These are phyloP conservation scores for Azemiops feae DNA, from an alignment of 2,113 vertebrate genomes.

Conservation along the genomic window DNA sequence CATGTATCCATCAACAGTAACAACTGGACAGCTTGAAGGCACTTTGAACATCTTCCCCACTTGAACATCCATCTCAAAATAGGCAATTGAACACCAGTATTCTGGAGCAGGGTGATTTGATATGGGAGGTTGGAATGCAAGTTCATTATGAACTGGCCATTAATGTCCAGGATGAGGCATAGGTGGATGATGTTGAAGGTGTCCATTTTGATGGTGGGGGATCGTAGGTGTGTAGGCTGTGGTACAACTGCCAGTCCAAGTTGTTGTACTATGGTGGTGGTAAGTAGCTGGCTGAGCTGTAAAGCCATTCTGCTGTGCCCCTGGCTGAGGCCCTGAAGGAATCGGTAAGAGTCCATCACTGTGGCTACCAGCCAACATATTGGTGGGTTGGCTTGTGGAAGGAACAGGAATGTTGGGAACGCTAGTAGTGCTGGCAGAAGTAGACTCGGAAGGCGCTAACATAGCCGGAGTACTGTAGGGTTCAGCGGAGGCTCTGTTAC, in stretches of 20 bases:
- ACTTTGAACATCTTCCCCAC: constrained; percentile 97
- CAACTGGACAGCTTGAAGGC: constrained; percentile 88
- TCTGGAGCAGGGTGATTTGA: constrained; percentile 97
- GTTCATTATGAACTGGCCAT: constrained; percentile 96
- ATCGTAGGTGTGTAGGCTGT: constrained; percentile 86
- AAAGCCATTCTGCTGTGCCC: no score
- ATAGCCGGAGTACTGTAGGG: no score
- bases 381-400: no score
- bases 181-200: constrained; percentile 95
- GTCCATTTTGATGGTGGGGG: constrained; percentile 94
- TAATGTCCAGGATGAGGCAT: constrained; percentile 93
- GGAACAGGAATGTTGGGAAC: no score
- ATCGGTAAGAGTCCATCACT: no score
- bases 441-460: no score
- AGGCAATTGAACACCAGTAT: constrained; percentile 97
- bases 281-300: no score
- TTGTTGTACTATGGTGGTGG: constrained; percentile 85
- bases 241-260: constrained; percentile 89
- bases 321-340: no score
- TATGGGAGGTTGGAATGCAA: constrained; percentile 96
- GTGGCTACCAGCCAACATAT: no score
- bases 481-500: no score
- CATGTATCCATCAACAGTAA: constrained; percentile 94
- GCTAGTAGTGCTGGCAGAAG: no score
- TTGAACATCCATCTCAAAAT: constrained; percentile 98